Base-by-base conservation (phyloP, 2,797 vertebrate species). In the Avahi laniger region DNA sequence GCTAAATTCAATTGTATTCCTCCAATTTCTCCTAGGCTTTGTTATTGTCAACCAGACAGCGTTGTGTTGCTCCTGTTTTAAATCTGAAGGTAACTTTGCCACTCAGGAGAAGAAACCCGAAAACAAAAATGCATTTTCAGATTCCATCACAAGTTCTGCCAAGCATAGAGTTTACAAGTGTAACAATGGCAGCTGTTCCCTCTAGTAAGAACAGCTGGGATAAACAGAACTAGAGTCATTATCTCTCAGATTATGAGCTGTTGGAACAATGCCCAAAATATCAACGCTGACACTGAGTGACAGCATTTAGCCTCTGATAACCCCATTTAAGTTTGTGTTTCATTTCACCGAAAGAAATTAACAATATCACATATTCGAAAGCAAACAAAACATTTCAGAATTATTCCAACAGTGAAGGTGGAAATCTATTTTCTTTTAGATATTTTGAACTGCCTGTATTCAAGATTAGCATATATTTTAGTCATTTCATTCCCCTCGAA, bases 131-230 rank as follows among this genome's bases (percentile, higher is more conserved):
- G 81, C 93, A 86, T 96, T 97, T 95, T 86, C 94, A 92, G 84
- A 14, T 15, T 90, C 78, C 94, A 93, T 97, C 98, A 98, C 96
- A 97, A 98, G 96, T 92, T 88, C 97, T 96, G 96, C 97, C 98
- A 98, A 96, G 95, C 95, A 94, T 46, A 89, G 76, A 96, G 67
- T 70, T 97, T 98, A 85, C 61, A 97, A 97, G 95, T 98, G 96
- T 97, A 97, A 98, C 97, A 98, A 96, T 97, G 94, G 54, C 98
- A 98, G 98, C 96, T 98, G 98, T 97, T 98, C 95, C 89, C 92
- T 95, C 97, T 97, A 96, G 97, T 94, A 96, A 96, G 96, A 98
- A 98, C 97, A 98, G 98, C 98, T 98, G 98, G 98, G 88, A 91
- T 97, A 98, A 97, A 92, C 28, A 57, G 95, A 96, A 96, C 90